Evolutionary conservation across 2,113 vertebrate species (phyloP).

Genomic region (Campylomormyrus tamandua): DNA sequence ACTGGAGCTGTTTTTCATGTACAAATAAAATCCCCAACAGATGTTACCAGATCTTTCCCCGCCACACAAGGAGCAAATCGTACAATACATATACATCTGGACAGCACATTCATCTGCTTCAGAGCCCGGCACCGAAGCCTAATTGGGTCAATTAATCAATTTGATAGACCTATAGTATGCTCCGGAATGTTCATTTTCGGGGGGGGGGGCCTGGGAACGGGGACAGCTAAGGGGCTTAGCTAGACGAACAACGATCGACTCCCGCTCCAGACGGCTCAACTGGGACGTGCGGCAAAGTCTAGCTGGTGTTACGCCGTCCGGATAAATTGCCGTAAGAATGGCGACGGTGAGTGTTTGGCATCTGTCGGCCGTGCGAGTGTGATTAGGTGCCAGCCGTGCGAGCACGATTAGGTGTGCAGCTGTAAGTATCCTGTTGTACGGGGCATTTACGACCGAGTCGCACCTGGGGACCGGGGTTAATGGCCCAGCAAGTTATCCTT

Average conservation of each 20-base stretch:
- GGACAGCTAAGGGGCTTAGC: neutral
- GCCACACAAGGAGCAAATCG: neutral
- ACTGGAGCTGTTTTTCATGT: neutral
- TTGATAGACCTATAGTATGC: slow-evolving; percentile 6
- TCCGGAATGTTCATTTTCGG: neutral
- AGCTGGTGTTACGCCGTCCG: neutral
- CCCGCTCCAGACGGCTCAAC: neutral
- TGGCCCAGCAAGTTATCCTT: neutral
- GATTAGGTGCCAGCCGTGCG: neutral
- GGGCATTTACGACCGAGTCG: too few species aligned
- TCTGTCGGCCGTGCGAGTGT: neutral
- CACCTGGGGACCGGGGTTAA: neutral
- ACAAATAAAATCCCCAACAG: neutral
- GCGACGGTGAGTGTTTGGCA: neutral
- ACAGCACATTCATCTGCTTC: slow-evolving; percentile 1
- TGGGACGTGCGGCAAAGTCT: neutral
- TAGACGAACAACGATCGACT: neutral
- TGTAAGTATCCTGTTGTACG: neutral
- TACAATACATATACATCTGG: neutral
- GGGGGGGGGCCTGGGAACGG: too few species aligned
- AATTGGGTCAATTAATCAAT: slow-evolving; percentile 16
- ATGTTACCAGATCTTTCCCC: neutral
- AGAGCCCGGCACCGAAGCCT: neutral
- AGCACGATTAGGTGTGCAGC: neutral
- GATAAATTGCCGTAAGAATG: neutral